A percentile compares a stretch with the other conserved stretches of the same genome.
These are phyloP conservation scores for Scaptomyza hsui DNA, from an alignment of 1,140 invertebrate species.

Conservation along the genomic window DNA sequence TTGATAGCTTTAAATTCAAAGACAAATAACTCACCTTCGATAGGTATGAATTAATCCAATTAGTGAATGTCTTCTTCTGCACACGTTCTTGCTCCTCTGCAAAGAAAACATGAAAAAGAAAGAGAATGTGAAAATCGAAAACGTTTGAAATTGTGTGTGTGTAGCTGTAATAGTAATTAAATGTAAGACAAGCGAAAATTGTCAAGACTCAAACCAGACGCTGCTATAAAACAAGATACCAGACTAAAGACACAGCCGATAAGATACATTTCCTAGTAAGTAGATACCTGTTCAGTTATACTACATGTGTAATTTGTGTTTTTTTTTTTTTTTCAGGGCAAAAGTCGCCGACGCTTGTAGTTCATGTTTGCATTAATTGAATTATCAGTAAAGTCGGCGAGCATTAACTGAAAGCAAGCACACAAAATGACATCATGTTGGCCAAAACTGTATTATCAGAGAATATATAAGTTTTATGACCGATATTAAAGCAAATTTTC, in stretches of 20 bases:
- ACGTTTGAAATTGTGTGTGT: conserved; percentile 56
- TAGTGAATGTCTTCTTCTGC: conserved; percentile 99
- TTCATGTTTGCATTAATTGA: conserved; percentile 72
- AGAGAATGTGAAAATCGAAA: conserved; percentile 39
- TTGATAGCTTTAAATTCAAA: conserved; percentile 29
- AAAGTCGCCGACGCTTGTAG: conserved; percentile 26
- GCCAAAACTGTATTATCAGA: conserved; percentile 2
- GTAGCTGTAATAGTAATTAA: conserved; percentile 60
- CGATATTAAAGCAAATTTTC: not conserved
- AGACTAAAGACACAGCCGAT: conserved; percentile 58
- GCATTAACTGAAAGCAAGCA: conserved; percentile 35
- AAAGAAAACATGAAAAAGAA: conserved; percentile 86
- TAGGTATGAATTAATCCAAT: conserved; percentile 99
- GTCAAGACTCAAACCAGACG: conserved; percentile 15
- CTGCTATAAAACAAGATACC: conserved; percentile 52
- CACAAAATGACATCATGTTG: conserved; percentile 63
- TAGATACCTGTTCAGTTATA: conserved; percentile 29
- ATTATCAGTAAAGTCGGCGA: conserved; percentile 63
- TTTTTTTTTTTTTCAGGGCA: conserved; percentile 9
- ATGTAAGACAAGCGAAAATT: conserved; percentile 51
- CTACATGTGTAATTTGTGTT: not conserved
- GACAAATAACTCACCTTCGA: conserved; percentile 90
- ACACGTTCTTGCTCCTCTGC: conserved; percentile 99
- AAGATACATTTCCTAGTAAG: conserved; percentile 60
- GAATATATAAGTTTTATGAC: too few species aligned